A percentile compares a stretch with the other conserved stretches of the same genome.
Evolutionary conservation across 2,113 vertebrate species (phyloP).

Genomic region (Zosterops japonicus): DNA sequence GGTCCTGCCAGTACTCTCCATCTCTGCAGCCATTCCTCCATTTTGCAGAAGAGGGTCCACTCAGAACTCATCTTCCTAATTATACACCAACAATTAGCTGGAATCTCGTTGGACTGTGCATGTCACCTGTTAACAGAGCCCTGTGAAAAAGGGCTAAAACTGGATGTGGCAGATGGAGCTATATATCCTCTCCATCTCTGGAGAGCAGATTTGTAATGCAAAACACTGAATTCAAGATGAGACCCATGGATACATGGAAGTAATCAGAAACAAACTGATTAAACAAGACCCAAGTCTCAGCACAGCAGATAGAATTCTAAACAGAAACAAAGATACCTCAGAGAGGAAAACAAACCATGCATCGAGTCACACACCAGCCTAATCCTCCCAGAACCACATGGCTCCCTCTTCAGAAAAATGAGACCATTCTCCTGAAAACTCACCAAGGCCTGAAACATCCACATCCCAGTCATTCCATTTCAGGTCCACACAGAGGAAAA

Average conservation of each 20-base stretch:
- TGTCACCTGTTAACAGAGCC: conserved; percentile 59
- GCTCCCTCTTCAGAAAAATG: not conserved
- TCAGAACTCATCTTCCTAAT: conserved; percentile 29
- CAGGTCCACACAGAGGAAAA: not conserved
- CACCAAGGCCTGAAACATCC: not conserved
- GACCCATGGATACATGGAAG: conserved; percentile 71
- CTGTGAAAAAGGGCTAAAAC: conserved; percentile 37
- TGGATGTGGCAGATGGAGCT: conserved; percentile 74
- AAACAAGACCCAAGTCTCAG: conserved; percentile 70
- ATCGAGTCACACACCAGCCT: not conserved
- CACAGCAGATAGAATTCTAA: conserved; percentile 52
- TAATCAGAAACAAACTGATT: conserved; percentile 78
- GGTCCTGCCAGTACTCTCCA: not conserved
- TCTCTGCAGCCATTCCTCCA: not conserved
- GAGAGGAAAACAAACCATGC: conserved; percentile 22
- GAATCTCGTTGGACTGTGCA: not conserved
- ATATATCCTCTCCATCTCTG: conserved; percentile 66
- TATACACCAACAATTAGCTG: conserved; percentile 31
- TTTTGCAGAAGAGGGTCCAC: not conserved
- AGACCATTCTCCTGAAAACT: not conserved
- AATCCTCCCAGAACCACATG: not conserved
- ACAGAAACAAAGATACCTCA: conserved; percentile 40
- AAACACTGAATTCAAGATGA: conserved; percentile 72
- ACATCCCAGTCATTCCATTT: not conserved
- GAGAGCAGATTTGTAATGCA: conserved; percentile 78